Base-by-base conservation (phyloP, 2,888 invertebrate species). In the Dusona sp. region DNA sequence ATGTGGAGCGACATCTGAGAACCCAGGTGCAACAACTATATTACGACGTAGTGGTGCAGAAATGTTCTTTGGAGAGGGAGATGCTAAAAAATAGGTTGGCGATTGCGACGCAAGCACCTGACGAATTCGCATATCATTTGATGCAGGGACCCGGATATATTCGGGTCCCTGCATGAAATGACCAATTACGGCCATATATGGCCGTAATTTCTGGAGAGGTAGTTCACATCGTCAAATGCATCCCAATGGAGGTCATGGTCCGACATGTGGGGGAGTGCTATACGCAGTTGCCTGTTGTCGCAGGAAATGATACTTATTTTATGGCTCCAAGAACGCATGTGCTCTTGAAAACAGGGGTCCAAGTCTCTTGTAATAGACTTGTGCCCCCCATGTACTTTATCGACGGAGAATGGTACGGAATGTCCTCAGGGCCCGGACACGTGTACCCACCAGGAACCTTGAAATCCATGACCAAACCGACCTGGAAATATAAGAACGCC, bases 221-320 rank as follows among this genome's bases (percentile, higher is more conserved):
- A n/a, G n/a, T n/a, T 88, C 89, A 89, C 70, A 88, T 91, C 3
- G 73, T 90, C 61, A 87, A 89, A 73, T 91, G 90, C 75, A 82
- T 88, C 6, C 89, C 90, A 3, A 84, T 83, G 29, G 77, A 85
- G 33, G 89, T 88, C 0, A 70, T 22, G 25, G 57, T 90, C 11
- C 48, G 87, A 25, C 36, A 83, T 16, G 72, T 83, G 2, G 72
- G 85, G 8, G 83, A 70, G 29, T 90, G 90, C 45, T 90, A 87
- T 48, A 64, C 88, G 6, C 88, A 90, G 83, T 65, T 91, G 68
- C 89, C 90, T 6, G 86, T 91, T 4, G 3, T n/a, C 11, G 38
- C 22, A 22, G 38, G 54, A 29, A 79, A 68, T 57, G n/a, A 67
- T 4, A 45, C 77, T 67, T 42, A 42, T 9, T 79, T 57, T 19